phyloP scores from a whole-genome alignment of 2,888 invertebrate genomes.

The Cataglyphis livida region DNA sequence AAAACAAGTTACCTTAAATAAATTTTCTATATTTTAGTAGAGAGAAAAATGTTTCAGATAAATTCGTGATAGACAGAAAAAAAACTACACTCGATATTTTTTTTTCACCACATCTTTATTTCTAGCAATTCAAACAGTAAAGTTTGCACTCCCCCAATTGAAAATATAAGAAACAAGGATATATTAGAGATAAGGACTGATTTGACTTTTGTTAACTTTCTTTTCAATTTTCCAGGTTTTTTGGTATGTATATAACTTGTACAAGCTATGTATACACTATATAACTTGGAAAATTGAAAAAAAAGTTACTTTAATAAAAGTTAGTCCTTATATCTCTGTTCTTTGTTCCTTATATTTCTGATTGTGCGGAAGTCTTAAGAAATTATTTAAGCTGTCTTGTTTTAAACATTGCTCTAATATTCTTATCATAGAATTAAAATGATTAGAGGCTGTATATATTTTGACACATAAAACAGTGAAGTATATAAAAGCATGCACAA shows the following conservation, averaged over 20 bases:
- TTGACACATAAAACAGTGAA: background rate
- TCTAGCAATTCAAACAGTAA: background rate
- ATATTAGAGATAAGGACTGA: too few species aligned
- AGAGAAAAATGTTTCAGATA: conserved; percentile 12
- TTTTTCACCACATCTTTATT: background rate
- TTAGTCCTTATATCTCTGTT: too few species aligned
- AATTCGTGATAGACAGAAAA: background rate
- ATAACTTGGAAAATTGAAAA: too few species aligned
- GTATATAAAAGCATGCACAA: background rate
- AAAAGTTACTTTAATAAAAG: too few species aligned
- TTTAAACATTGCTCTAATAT: background rate
- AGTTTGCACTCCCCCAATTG: too few species aligned
- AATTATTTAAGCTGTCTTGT: background rate
- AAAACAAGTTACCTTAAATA: conserved; percentile 30
- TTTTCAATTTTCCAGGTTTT: too few species aligned
- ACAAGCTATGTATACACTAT: too few species aligned
- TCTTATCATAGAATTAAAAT: background rate
- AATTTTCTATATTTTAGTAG: conserved; percentile 7
- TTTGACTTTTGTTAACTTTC: too few species aligned
- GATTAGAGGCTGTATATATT: background rate
- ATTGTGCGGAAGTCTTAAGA: too few species aligned
- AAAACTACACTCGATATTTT: background rate
- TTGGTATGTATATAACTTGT: too few species aligned
- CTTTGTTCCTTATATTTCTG: too few species aligned
- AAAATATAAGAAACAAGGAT: too few species aligned